Percentiles rank a stretch among this genome's conserved stretches.
phyloP scores from a whole-genome alignment of 1,140 invertebrate genomes.

The Acromyrmex echinatior region DNA sequence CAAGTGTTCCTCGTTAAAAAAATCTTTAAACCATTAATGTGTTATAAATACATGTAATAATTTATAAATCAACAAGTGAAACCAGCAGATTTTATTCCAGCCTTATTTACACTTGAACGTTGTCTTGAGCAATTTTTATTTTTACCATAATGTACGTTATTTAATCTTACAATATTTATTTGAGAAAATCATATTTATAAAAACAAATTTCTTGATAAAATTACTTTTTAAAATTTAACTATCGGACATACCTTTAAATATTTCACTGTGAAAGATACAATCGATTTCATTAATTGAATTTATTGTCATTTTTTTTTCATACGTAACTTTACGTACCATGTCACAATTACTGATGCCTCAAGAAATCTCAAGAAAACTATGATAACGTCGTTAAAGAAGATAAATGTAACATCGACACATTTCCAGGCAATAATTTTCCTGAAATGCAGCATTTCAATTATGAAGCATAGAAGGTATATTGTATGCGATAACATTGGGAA shows the following conservation, averaged over 20 bases:
- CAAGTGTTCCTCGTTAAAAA: neutral
- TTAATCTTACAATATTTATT: neutral
- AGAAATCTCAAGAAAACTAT: neutral
- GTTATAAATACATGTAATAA: neutral
- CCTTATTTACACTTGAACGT: neutral
- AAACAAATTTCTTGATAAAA: neutral
- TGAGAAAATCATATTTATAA: neutral
- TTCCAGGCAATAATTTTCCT: slow-evolving; percentile 27
- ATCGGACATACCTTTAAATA: neutral
- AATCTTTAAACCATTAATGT: neutral
- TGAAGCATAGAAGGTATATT: neutral
- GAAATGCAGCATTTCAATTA: slow-evolving; percentile 21
- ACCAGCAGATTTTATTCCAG: neutral
- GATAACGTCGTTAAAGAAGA: neutral
- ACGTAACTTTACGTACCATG: neutral
- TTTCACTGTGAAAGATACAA: neutral
- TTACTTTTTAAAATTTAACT: neutral
- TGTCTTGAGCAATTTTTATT: neutral
- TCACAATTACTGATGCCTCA: neutral
- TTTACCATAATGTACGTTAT: neutral
- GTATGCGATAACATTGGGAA: slow-evolving; percentile 2
- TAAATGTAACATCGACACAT: slow-evolving; percentile 3
- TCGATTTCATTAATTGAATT: neutral
- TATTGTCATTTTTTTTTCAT: neutral
- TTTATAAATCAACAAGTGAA: neutral